Base-by-base conservation (phyloP, 2,113 vertebrate genomes). In the Petrocephalus microphthalmus region DNA sequence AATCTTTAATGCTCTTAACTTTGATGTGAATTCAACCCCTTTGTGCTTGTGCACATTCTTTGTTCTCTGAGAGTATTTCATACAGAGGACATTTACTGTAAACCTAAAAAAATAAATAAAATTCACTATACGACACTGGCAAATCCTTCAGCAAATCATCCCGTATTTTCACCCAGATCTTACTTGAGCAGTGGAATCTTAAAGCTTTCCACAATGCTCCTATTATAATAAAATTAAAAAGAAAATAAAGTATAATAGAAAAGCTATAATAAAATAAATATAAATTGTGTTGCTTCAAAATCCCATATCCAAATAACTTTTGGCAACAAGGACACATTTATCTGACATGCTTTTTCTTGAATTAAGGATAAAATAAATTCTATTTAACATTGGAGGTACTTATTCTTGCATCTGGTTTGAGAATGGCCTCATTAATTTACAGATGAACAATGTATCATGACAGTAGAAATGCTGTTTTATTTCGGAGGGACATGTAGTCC, bases 301-400 rank as follows among this genome's bases (percentile, higher is more conserved):
- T 52, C 17, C 5, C 20, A 54, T 64, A 87, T 57, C 11, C 82
- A 53, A 89, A 74, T 60, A 29, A 53, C 53, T 88, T 87, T 89
- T 90, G 89, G 90, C 89, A 89, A 56, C 57, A 13, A 90, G 6
- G 49, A 45, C 6, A 90, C 64, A 89, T 84, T 89, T 87, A 83
- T 47, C 13, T 89, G 86, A 71, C 54, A 88, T 88, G 86, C 84
- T 87, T 56, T 89, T 88, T 88, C 87, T 88, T 83, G 88, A 51
- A 29, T 83, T 78, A 42, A 19, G 33, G 15, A 78, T 37, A 19
- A 42, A 85, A 87, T 88, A 83, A 89, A 90, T 84, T 87, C 53
- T 89, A 89, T 87, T 78, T 37, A 60, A 33, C 60, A 33, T 64
- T 49, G 54, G 87, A 78, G 88, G 71, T 88, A 54, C 82, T 87